Conservation (phyloP, 2,113 vertebrate genomes). For the Echinops telfairi region DNA sequence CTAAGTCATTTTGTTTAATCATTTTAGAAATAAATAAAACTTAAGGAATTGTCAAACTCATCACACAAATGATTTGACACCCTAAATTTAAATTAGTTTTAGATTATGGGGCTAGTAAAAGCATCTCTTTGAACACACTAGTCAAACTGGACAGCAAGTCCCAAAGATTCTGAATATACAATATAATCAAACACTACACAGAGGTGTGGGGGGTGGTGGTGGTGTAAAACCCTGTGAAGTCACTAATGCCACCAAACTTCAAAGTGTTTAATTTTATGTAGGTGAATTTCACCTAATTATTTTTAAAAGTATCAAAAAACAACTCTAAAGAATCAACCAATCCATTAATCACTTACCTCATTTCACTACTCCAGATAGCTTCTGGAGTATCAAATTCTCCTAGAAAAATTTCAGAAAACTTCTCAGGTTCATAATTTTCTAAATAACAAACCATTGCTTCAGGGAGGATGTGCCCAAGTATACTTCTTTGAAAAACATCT, state of each 20-base stretch:
- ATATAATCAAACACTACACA: neutral
- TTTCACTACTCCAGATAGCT: conserved; percentile 99
- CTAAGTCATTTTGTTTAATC: conserved; percentile 40
- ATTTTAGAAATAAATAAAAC: neutral
- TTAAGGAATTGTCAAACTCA: neutral
- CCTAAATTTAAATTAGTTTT: neutral
- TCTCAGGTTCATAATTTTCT: conserved; percentile 98
- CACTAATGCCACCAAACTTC: neutral
- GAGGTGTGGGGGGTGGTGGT: too few species aligned
- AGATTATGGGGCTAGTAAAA: neutral
- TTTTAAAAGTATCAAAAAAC: too few species aligned
- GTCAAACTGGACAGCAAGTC: neutral
- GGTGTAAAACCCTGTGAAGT: neutral
- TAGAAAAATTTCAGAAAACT: conserved; percentile 98
- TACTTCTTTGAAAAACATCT: conserved; percentile 97
- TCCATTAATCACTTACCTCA: conserved; percentile 90
- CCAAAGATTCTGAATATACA: neutral
- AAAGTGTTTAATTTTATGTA: neutral
- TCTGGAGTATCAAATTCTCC: conserved; percentile 99
- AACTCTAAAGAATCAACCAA: neutral
- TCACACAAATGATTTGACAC: conserved; percentile 22
- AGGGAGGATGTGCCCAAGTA: conserved; percentile 96
- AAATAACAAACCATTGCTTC: conserved; percentile 99
- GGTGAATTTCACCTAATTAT: neutral
- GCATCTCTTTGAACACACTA: neutral